Evolutionary conservation across 2,113 vertebrate genomes (phyloP), one percentile per base, ranked within the genome.

Genomic region (Variabilichromis moorii): DNA sequence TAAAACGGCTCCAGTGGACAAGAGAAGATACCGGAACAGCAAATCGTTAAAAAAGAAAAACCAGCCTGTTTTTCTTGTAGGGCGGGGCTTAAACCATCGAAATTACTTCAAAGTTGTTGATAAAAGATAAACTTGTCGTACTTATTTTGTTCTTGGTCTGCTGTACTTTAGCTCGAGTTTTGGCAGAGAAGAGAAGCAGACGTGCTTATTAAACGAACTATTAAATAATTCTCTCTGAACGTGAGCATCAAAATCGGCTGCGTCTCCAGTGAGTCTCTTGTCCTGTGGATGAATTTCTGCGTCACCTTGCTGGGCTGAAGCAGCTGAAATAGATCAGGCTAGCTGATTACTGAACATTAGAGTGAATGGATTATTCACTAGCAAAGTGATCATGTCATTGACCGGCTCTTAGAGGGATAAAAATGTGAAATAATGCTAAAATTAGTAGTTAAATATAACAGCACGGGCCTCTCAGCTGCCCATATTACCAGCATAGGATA

Each of bases 1-100:
- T 85, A 95, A 94, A 95, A 94, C 92, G 33, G 91, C 94, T 59
- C 10, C 59, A 31, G 80, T 17, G 0, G 28, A 85, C 33, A 7
- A 50, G 17, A 1, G 19, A 17, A 1, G n/a, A 50, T 40, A 9
- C 42, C 1, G 14, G 12, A 45, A 12, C 42, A 10, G 0, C 42
- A 50, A 0, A 76, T 55, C 8, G 4, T 45, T 42, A 14, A 24
- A 40, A 68, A 26, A 21, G 57, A 10, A 4, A 71, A 12, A 5
- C 1, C 35, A 40, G n/a, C 35, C 35, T 71, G 37, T 42, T 40
- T 42, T 16, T 26, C 21, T 42, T 40, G 9, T 7, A 4, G 59
- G 9, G 17, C 3, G 1, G 61, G 4, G 1, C 4, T 7, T 7
- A 66, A 66, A 66, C 61, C 61, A 37, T 50, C 3, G 4, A 47